phyloP scores from a whole-genome alignment of 2,888 invertebrate species.

The Rhaphigaster nebulosa region DNA sequence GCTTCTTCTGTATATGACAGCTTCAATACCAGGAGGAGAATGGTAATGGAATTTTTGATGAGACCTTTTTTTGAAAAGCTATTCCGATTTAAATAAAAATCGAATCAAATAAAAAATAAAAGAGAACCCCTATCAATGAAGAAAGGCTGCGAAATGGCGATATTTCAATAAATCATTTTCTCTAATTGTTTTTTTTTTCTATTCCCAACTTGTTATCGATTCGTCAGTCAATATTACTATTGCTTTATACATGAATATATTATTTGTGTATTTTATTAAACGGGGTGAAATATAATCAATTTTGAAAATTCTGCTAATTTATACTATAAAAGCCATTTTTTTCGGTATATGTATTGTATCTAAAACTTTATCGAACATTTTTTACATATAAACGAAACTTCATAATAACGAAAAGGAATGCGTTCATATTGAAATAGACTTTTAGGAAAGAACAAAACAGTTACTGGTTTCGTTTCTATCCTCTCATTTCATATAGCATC shows the following conservation, averaged over 20 bases:
- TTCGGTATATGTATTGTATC: too few relatives aligned
- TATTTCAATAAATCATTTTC: background rate
- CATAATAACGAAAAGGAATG: too few relatives aligned
- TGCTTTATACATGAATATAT: background rate
- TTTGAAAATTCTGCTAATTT: background rate
- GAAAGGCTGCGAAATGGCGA: background rate
- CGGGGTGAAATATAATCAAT: background rate
- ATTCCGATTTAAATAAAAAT: slow-evolving; percentile 25
- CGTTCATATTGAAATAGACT: too few relatives aligned
- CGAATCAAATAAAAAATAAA: slow-evolving; percentile 31
- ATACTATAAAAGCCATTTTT: too few relatives aligned
- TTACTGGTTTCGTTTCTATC: too few relatives aligned
- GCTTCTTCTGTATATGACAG: background rate
- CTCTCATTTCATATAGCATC: too few relatives aligned
- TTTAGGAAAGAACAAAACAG: too few relatives aligned
- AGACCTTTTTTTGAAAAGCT: background rate
- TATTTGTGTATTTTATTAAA: background rate
- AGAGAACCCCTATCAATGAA: background rate
- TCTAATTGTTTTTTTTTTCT: background rate
- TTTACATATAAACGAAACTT: too few relatives aligned
- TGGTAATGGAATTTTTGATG: slow-evolving; percentile 23
- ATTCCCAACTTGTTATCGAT: background rate
- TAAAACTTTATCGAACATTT: too few relatives aligned
- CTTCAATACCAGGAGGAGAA: background rate
- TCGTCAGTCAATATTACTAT: background rate